A percentile compares a stretch with the other conserved stretches of the same genome.
phyloP scores from a whole-genome alignment of 2,797 vertebrate genomes.

The Sebastes cheni region DNA sequence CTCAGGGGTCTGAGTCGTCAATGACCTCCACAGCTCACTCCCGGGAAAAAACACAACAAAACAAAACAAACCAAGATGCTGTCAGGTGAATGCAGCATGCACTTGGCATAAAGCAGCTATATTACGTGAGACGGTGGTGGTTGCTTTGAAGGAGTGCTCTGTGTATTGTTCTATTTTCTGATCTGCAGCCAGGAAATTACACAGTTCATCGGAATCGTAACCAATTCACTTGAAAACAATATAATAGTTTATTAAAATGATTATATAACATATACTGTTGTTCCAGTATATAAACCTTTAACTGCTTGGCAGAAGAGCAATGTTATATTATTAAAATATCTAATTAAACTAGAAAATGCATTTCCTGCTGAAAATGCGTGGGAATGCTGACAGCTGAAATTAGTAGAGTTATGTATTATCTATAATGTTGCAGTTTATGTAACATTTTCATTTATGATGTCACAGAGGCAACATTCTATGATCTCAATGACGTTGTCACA shows the following conservation, averaged over 20 bases:
- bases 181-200: constrained; percentile 13
- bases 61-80: background rate
- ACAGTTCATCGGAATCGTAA: background rate
- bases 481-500: no score
- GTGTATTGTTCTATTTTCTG: background rate
- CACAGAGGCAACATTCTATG: no score
- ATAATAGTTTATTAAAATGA: constrained; percentile 3
- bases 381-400: no score
- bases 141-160: background rate
- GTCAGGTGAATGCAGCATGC: background rate
- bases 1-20: constrained; percentile 6
- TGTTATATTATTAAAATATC: background rate
- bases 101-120: background rate
- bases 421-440: no score
- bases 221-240: background rate
- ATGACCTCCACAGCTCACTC: constrained; percentile 6
- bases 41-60: background rate
- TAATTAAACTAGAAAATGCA: background rate
- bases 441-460: no score
- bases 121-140: background rate
- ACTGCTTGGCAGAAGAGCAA: background rate
- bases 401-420: no score
- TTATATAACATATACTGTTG: background rate
- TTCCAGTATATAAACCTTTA: background rate
- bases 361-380: no score